Percentiles rank a stretch among this genome's conserved stretches.
These are phyloP conservation scores for Cecidostiba fungosa DNA, from an alignment of 2,888 invertebrate species.

Conservation along the genomic window DNA sequence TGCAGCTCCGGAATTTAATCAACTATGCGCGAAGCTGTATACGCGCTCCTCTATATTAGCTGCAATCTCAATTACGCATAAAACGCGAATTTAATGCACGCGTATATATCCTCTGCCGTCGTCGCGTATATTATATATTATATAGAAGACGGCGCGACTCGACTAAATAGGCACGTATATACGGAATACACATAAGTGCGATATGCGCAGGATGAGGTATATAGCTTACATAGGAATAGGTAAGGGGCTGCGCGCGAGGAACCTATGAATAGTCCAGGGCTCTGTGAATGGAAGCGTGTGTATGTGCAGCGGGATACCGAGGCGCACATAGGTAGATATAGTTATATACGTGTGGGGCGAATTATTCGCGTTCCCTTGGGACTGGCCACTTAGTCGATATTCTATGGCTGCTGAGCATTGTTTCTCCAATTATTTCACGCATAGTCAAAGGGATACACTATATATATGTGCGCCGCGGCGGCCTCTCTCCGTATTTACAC, in stretches of 20 bases:
- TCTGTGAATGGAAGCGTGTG: constrained; percentile 6
- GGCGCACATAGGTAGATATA: neutral
- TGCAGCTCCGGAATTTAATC: constrained; percentile 69
- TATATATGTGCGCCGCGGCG: neutral
- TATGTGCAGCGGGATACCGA: neutral
- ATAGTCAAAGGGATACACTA: constrained; percentile 13
- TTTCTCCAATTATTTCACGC: constrained; percentile 49
- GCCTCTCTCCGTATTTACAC: neutral
- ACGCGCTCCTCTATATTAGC: constrained; percentile 67
- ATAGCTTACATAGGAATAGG: neutral
- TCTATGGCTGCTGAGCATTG: constrained; percentile 26
- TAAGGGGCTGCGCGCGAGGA: neutral
- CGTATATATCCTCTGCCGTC: constrained; percentile 53
- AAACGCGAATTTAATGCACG: constrained; percentile 73
- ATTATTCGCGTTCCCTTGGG: constrained; percentile 18
- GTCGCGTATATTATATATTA: no score
- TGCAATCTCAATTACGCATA: constrained; percentile 70
- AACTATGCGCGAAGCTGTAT: constrained; percentile 61
- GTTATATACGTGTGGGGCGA: neutral
- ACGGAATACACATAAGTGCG: no score
- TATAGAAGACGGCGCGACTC: neutral
- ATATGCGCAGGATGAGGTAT: neutral
- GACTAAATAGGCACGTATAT: constrained; percentile 18
- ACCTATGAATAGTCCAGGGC: constrained; percentile 6
- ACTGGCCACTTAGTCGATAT: constrained; percentile 45